These are phyloP conservation scores for Channa argus DNA, from an alignment of 2,113 vertebrate species.

Conservation along the genomic window DNA sequence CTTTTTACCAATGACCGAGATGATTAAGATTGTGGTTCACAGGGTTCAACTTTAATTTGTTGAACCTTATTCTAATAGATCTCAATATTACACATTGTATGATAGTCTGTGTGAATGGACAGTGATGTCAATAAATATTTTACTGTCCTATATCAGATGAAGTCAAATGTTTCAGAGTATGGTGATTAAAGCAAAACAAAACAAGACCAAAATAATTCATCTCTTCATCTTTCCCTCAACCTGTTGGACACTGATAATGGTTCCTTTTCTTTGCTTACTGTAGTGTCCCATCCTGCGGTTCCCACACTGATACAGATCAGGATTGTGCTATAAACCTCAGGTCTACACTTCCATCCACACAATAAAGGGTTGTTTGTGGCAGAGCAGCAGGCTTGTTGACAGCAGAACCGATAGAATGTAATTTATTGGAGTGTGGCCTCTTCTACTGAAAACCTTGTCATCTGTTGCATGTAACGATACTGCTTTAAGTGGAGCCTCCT, in stretches of 20 bases:
- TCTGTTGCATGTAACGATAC: slow-evolving; percentile 12
- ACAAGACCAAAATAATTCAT: neutral
- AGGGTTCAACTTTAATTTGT: too few relatives aligned
- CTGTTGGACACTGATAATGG: slow-evolving; percentile 28
- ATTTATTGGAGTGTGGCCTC: slow-evolving; percentile 51
- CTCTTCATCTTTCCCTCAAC: slow-evolving; percentile 1
- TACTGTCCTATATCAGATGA: too few relatives aligned
- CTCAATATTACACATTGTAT: too few relatives aligned
- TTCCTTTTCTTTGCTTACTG: neutral
- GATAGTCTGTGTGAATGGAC: too few relatives aligned
- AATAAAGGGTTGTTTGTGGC: slow-evolving; percentile 65
- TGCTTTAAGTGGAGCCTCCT: slow-evolving; percentile 28
- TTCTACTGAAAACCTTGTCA: slow-evolving; percentile 28
- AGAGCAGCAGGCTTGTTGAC: slow-evolving; percentile 46
- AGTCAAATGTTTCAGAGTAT: neutral
- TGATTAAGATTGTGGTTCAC: too few relatives aligned
- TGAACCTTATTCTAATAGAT: too few relatives aligned
- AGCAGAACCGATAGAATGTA: slow-evolving; percentile 59
- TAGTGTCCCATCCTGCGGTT: slow-evolving; percentile 48
- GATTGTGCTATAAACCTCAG: slow-evolving; percentile 64
- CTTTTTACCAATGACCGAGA: too few relatives aligned
- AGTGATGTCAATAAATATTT: too few relatives aligned
- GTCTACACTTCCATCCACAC: slow-evolving; percentile 50
- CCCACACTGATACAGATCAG: slow-evolving; percentile 81
- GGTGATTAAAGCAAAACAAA: neutral